A percentile compares a stretch with the other conserved stretches of the same genome.
These are phyloP conservation scores for Benitochromis conjunctus DNA, from an alignment of 2,113 vertebrate genomes.

Conservation along the genomic window DNA sequence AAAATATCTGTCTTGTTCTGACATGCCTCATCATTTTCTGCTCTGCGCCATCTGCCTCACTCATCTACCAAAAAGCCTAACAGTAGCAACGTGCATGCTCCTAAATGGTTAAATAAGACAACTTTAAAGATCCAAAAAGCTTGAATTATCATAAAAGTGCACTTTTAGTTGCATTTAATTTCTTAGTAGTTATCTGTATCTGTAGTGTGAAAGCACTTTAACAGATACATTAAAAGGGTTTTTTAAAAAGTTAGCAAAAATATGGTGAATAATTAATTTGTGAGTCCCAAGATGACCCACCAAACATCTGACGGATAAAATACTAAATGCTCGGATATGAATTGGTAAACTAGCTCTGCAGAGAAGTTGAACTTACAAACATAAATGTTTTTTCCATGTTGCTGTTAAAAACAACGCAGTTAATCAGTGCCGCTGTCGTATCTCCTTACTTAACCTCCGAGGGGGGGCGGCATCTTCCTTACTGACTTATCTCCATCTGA, in stretches of 20 bases:
- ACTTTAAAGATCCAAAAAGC: not conserved
- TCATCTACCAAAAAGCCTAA: not conserved
- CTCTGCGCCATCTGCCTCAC: slow-evolving; percentile 22
- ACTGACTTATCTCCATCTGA: slow-evolving; percentile 41
- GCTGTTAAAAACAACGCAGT: not conserved
- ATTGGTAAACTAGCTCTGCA: not conserved
- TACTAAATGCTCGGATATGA: slow-evolving; percentile 5
- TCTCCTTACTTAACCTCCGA: slow-evolving; percentile 35
- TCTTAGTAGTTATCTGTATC: not conserved
- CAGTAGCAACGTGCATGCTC: slow-evolving; percentile 1
- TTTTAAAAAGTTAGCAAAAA: not conserved
- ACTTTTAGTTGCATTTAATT: not conserved
- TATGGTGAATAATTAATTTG: not conserved
- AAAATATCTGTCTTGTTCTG: slow-evolving; percentile 65
- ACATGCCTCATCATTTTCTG: slow-evolving; percentile 62
- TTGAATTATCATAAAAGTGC: not conserved
- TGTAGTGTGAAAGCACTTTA: not conserved
- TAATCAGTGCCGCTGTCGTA: not conserved
- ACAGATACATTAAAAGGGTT: not conserved
- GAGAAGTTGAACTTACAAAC: slow-evolving; percentile 20
- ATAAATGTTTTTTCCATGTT: not conserved
- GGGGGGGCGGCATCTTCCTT: not conserved
- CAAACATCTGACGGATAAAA: not conserved
- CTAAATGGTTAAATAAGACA: not conserved
- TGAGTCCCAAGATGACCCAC: not conserved